These are phyloP conservation scores for Xestia sexstrigata DNA, from an alignment of 2,888 invertebrate genomes.

Conservation along the genomic window DNA sequence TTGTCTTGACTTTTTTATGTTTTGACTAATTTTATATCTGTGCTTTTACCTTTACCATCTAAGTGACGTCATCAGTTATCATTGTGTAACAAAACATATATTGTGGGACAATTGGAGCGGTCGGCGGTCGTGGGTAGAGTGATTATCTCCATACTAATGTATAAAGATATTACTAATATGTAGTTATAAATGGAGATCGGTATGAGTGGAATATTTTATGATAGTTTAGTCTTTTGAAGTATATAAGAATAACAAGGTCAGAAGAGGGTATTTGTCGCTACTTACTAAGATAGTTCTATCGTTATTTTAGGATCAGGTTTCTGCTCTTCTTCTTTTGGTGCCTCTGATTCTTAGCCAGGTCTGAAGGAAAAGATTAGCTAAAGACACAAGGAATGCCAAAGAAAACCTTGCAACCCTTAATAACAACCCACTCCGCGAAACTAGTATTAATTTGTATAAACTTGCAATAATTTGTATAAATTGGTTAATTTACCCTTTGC, in stretches of 20 bases:
- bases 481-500: too few relatives aligned
- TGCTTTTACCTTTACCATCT: not conserved
- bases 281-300: not conserved
- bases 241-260: slow-evolving; percentile 21
- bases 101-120: slow-evolving; percentile 72
- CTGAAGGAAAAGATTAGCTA: not conserved
- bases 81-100: slow-evolving; percentile 55
- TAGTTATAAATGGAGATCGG: slow-evolving; percentile 26
- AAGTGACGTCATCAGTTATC: slow-evolving; percentile 60
- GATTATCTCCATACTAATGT: slow-evolving; percentile 74
- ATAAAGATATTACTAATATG: slow-evolving; percentile 53
- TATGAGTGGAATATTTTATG: slow-evolving; percentile 58
- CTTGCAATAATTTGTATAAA: not conserved
- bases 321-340: not conserved
- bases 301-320: not conserved
- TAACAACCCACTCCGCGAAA: not conserved
- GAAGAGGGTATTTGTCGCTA: not conserved
- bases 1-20: too few relatives aligned
- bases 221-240: slow-evolving; percentile 29
- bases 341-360: not conserved
- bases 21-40: not conserved
- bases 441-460: not conserved
- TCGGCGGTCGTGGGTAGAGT: slow-evolving; percentile 73
- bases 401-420: not conserved
- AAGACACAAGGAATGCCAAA: not conserved